phyloP scores from a whole-genome alignment of 2,888 invertebrate genomes.

The Physocephala rufipes region DNA sequence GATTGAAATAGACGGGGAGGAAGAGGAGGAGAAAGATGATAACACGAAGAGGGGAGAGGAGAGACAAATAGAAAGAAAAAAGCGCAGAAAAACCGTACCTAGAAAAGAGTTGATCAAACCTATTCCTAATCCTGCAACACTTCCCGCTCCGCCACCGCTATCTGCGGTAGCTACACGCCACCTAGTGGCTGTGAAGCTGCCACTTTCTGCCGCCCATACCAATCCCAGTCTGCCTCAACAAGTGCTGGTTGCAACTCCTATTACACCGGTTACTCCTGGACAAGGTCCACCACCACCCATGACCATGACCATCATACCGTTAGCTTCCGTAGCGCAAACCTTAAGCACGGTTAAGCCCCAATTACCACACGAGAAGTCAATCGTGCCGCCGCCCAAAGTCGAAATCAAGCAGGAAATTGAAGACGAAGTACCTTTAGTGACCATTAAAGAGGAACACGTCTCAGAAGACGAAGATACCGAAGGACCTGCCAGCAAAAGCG shows the following conservation, averaged over 20 bases:
- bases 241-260: conserved; percentile 59
- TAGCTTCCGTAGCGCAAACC: conserved; percentile 47
- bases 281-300: conserved; percentile 49
- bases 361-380: conserved; percentile 35
- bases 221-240: conserved; percentile 53
- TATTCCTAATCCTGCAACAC: background rate
- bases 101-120: conserved; percentile 38
- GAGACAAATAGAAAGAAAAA: background rate
- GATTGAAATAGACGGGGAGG: background rate
- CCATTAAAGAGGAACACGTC: conserved; percentile 48
- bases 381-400: conserved; percentile 54
- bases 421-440: conserved; percentile 44
- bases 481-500: background rate
- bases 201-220: conserved; percentile 30
- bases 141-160: background rate
- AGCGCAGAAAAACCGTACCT: conserved; percentile 43
- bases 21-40: background rate
- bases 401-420: conserved; percentile 57
- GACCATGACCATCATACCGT: conserved; percentile 61
- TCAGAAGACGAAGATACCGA: conserved; percentile 46
- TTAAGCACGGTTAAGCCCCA: conserved; percentile 34
- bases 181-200: conserved; percentile 44
- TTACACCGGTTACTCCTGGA: conserved; percentile 48
- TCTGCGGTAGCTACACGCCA: conserved; percentile 39
- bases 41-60: conserved; percentile 4